A percentile compares a stretch with the other conserved stretches of the same genome.
Evolutionary conservation across 2,888 invertebrate species (phyloP).

Genomic region (Syritta pipiens): DNA sequence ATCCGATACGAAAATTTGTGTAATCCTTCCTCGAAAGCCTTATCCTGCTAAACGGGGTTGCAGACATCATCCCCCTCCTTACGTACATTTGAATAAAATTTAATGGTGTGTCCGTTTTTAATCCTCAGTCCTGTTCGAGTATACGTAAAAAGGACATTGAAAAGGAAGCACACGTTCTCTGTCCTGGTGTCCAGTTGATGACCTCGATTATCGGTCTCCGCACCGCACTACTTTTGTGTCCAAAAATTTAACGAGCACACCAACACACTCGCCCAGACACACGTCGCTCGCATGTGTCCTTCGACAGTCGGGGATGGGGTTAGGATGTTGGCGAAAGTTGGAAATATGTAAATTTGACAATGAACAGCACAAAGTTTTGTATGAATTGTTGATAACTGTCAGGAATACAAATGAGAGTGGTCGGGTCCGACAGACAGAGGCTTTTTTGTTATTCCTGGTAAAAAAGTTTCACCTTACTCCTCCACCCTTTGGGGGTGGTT

Average conservation of each 20-base stretch:
- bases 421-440: constrained; percentile 4
- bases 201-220: constrained; percentile 21
- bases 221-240: constrained; percentile 2
- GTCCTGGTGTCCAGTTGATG: constrained; percentile 17
- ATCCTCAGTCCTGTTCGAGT: not conserved
- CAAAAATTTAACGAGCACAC: constrained; percentile 23
- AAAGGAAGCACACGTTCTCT: constrained; percentile 4
- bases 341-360: constrained; percentile 61
- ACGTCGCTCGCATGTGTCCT: constrained; percentile 4
- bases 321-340: constrained; percentile 9
- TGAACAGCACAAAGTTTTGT: constrained; percentile 57
- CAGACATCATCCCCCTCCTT: not conserved
- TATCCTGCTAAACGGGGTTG: too few relatives aligned
- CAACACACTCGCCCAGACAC: not conserved
- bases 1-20: too few relatives aligned
- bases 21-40: too few relatives aligned
- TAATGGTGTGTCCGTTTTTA: constrained; percentile 6
- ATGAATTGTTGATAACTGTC: constrained; percentile 62
- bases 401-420: constrained; percentile 59
- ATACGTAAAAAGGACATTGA: not conserved
- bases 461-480: constrained; percentile 19
- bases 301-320: not conserved
- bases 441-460: not conserved
- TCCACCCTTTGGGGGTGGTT: constrained; percentile 3
- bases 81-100: constrained; percentile 5